Conservation (phyloP, 2,113 vertebrate species). For the Haliaeetus leucogaster region DNA sequence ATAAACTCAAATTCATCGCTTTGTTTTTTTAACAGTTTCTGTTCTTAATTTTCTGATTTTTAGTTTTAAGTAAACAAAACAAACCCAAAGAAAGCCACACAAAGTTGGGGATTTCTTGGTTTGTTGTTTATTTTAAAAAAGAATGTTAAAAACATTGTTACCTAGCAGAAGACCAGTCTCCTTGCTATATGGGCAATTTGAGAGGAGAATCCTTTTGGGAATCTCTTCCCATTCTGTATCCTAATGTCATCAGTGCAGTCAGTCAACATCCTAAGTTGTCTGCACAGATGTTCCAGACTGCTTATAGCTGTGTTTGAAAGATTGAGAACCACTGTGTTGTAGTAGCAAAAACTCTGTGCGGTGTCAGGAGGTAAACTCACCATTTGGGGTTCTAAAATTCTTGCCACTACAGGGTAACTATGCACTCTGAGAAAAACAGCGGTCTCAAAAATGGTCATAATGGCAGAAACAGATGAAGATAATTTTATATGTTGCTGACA, state of each 20-base stretch:
- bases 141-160: not conserved
- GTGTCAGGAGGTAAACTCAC: not conserved
- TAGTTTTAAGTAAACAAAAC: not conserved
- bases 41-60: not conserved
- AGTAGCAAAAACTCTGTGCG: not conserved
- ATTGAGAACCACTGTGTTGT: not conserved
- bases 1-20: not conserved
- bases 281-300: not conserved
- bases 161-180: not conserved
- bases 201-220: not conserved
- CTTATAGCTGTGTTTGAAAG: not conserved
- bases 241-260: not conserved
- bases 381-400: not conserved
- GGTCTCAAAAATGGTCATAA: not conserved
- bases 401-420: not conserved
- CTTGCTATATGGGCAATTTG: not conserved
- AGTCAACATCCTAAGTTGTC: not conserved
- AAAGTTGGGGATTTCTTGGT: not conserved
- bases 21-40: not conserved
- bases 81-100: not conserved
- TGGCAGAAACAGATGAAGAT: not conserved
- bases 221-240: not conserved
- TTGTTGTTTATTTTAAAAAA: not conserved
- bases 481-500: not conserved
- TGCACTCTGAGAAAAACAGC: not conserved